Evolutionary conservation across 2,888 invertebrate genomes (phyloP).

Genomic region (Chloromyia formosa): DNA sequence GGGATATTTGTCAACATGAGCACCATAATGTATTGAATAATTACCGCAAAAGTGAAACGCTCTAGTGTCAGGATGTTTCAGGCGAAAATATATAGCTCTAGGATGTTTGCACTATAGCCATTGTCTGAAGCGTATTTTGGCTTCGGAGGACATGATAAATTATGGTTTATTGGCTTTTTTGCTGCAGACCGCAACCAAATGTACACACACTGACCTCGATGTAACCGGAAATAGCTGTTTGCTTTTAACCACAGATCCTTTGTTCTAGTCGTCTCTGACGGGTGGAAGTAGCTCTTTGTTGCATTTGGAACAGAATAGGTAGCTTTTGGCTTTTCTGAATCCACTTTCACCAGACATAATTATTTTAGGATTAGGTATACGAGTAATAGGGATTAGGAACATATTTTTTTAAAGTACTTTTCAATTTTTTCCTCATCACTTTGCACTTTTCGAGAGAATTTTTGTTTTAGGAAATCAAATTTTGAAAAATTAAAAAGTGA

Average conservation of each 20-base stretch:
- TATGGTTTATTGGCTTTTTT: constrained; percentile 30
- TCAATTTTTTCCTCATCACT: too few relatives aligned
- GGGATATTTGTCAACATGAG: constrained; percentile 41
- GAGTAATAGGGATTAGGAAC: too few relatives aligned
- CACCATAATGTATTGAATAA: constrained; percentile 41
- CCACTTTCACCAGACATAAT: not conserved
- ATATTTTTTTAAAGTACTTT: too few relatives aligned
- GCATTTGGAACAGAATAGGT: not conserved
- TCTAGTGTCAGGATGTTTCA: not conserved
- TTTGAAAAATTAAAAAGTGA: too few relatives aligned
- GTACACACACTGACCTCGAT: not conserved
- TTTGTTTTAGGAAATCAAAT: too few relatives aligned
- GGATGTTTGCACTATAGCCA: not conserved
- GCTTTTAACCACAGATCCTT: constrained; percentile 5
- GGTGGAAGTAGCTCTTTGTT: not conserved
- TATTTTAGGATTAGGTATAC: too few relatives aligned
- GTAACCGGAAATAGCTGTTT: constrained; percentile 10
- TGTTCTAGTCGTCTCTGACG: not conserved
- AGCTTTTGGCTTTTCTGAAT: not conserved
- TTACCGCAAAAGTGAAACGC: constrained; percentile 36
- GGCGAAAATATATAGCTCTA: not conserved
- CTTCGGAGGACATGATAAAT: constrained; percentile 20
- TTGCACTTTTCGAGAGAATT: too few relatives aligned
- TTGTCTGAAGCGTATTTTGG: constrained; percentile 11
- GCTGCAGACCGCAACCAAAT: not conserved